These are phyloP conservation scores for Semaprochilodus insignis DNA, from an alignment of 2,797 vertebrate genomes.

Conservation along the genomic window DNA sequence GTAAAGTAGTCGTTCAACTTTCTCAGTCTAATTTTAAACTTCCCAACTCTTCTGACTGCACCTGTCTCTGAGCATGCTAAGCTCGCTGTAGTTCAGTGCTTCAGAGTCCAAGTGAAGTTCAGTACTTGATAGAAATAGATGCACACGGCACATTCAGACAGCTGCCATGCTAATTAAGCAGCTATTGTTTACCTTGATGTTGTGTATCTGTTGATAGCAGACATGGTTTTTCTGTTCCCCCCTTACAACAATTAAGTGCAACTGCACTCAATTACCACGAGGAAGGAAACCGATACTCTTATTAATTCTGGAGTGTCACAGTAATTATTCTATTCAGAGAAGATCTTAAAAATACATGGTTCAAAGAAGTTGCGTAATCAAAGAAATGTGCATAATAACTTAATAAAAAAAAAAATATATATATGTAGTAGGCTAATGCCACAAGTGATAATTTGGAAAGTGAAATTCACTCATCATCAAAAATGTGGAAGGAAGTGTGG, in stretches of 20 bases:
- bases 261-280: constrained; percentile 8
- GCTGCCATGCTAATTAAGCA: neutral
- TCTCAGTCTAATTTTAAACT: neutral
- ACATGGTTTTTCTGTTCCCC: neutral
- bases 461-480: too few species aligned
- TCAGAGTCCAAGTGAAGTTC: neutral
- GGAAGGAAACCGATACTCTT: constrained; percentile 2
- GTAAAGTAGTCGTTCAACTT: neutral
- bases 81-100: neutral
- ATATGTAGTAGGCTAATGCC: neutral
- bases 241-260: neutral
- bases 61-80: neutral
- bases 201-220: constrained; percentile 2
- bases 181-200: constrained; percentile 18
- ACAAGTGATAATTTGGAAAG: neutral
- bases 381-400: constrained; percentile 4
- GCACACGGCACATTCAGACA: neutral
- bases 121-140: neutral
- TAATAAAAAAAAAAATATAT: neutral
- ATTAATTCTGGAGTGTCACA: constrained; percentile 6
- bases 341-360: neutral
- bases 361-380: constrained; percentile 12
- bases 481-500: too few species aligned
- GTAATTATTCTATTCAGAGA: constrained; percentile 6
- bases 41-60: neutral